phyloP scores from a whole-genome alignment of 2,113 vertebrate genomes.

The Pedetes capensis region DNA sequence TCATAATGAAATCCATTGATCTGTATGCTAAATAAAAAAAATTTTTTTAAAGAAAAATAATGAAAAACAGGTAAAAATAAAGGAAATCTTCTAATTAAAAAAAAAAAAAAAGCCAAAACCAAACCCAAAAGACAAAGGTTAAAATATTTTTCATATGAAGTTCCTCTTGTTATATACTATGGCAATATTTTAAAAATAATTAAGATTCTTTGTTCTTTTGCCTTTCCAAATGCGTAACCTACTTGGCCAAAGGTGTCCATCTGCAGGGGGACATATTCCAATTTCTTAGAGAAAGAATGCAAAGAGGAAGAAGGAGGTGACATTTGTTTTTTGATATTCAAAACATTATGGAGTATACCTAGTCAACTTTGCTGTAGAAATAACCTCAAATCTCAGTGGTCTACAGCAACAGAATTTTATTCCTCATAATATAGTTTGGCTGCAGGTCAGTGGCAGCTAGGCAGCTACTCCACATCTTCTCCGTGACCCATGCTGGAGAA shows the following conservation, averaged over 20 bases:
- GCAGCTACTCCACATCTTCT: background rate
- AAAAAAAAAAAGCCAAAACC: background rate
- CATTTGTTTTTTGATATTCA: constrained; percentile 47
- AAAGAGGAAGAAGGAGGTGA: constrained; percentile 37
- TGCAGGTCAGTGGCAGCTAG: background rate
- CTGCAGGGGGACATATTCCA: background rate
- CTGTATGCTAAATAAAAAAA: too few relatives aligned
- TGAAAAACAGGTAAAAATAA: too few relatives aligned
- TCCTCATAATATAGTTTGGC: background rate
- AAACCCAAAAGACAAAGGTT: background rate
- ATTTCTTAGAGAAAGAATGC: constrained; percentile 24
- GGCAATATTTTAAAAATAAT: constrained; percentile 26
- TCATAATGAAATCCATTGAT: too few relatives aligned
- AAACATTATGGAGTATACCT: background rate
- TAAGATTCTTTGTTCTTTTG: constrained; percentile 43
- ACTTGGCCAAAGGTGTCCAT: constrained; percentile 16
- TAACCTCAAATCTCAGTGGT: background rate
- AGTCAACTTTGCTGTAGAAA: background rate
- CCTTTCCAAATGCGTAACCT: constrained; percentile 40
- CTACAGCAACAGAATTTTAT: background rate
- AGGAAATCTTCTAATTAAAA: too few relatives aligned
- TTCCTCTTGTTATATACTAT: background rate
- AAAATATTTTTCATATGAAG: constrained; percentile 6
- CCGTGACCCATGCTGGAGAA: background rate
- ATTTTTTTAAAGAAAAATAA: too few relatives aligned